These are phyloP conservation scores for Tetrax tetrax DNA, from an alignment of 2,113 vertebrate genomes.

Conservation along the genomic window DNA sequence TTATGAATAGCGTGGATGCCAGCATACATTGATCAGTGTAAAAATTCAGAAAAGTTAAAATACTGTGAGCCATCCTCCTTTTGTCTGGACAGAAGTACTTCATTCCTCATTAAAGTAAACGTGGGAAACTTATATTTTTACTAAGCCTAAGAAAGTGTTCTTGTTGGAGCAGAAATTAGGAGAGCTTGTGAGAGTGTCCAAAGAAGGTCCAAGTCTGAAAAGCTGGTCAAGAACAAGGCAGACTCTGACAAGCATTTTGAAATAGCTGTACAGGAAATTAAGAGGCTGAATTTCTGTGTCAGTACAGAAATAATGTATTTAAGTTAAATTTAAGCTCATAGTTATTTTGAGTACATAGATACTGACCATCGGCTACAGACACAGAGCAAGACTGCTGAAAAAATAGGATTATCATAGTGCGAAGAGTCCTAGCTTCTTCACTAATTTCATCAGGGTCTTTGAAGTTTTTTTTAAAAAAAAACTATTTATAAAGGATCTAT, in stretches of 20 bases:
- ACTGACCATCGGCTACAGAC: background rate
- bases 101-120: background rate
- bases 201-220: background rate
- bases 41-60: background rate
- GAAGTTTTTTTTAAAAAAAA: background rate
- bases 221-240: background rate
- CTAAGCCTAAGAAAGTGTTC: background rate
- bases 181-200: background rate
- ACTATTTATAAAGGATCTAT: background rate
- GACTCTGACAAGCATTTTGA: background rate
- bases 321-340: background rate
- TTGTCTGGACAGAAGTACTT: background rate
- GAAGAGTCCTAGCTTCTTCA: background rate
- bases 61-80: background rate
- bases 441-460: background rate
- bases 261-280: background rate
- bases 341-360: background rate
- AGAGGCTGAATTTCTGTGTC: background rate
- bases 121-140: background rate
- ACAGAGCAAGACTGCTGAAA: background rate
- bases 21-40: background rate
- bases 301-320: background rate
- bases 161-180: background rate
- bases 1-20: background rate
- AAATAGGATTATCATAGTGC: fast-evolving